Conservation (phyloP, 2,797 vertebrate species). For the Myotis myotis region DNA sequence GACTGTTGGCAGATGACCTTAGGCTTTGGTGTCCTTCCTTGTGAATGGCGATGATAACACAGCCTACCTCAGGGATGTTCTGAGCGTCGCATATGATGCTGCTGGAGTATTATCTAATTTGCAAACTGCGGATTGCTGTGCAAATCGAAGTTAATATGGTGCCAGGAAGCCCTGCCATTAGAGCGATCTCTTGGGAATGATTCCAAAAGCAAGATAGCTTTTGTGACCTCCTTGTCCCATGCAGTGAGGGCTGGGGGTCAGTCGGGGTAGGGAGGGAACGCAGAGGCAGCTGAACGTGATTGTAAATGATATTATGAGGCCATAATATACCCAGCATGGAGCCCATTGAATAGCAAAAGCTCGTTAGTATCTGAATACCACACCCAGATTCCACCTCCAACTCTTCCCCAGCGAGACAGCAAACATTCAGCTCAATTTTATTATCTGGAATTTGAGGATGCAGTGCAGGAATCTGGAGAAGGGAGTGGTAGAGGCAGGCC, state of each 20-base stretch:
- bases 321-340: neutral
- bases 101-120: neutral
- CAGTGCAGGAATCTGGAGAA: neutral
- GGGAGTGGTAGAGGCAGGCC: neutral
- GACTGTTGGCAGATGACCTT: neutral
- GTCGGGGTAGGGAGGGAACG: neutral
- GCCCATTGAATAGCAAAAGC: neutral
- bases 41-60: neutral
- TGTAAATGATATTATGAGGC: neutral
- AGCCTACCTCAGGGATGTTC: neutral
- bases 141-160: neutral
- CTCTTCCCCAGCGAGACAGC: neutral
- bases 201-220: neutral
- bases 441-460: neutral
- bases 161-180: neutral
- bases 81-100: neutral
- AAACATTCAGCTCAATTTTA: slow-evolving; percentile 60
- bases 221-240: neutral
- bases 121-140: neutral
- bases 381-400: neutral
- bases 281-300: neutral
- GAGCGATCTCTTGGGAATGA: neutral
- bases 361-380: neutral
- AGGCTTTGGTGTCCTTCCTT: neutral
- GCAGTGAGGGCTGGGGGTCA: neutral